Evolutionary conservation across 1,140 invertebrate species (phyloP).

Genomic region (Physella acuta): DNA sequence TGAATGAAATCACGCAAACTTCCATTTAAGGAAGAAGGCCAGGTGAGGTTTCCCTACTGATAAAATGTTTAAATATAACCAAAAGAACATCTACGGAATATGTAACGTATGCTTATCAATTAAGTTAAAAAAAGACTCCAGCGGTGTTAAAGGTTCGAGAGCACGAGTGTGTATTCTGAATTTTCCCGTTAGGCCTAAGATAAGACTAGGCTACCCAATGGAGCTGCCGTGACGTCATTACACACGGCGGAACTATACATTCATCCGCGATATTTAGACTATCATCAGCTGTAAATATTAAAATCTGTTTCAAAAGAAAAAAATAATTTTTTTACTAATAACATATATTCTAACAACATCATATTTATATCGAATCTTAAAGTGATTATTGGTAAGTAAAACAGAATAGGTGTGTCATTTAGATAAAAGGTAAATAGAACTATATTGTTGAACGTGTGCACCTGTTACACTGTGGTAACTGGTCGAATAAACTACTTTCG

Average conservation of each 20-base stretch:
- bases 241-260: slow-evolving; percentile 1
- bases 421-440: slow-evolving; percentile 29
- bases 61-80: too few species aligned
- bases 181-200: too few species aligned
- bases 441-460: slow-evolving; percentile 41
- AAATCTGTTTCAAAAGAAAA: too few species aligned
- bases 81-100: too few species aligned
- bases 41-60: slow-evolving; percentile 10
- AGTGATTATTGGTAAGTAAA: not conserved
- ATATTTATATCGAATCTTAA: not conserved
- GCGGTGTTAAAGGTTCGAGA: too few species aligned
- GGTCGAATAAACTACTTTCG: slow-evolving; percentile 40
- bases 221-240: slow-evolving; percentile 12
- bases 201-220: slow-evolving; percentile 1
- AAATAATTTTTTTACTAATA: too few species aligned
- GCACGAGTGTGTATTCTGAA: too few species aligned
- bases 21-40: slow-evolving; percentile 36
- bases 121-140: too few species aligned
- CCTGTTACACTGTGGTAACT: slow-evolving; percentile 35
- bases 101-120: too few species aligned
- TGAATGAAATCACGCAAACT: slow-evolving; percentile 31
- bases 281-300: too few species aligned
- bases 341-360: too few species aligned
- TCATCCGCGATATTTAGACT: slow-evolving; percentile 3
- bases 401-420: too few species aligned